These are phyloP conservation scores for Hemibagrus guttatus DNA, from an alignment of 2,797 vertebrate genomes.

Conservation along the genomic window DNA sequence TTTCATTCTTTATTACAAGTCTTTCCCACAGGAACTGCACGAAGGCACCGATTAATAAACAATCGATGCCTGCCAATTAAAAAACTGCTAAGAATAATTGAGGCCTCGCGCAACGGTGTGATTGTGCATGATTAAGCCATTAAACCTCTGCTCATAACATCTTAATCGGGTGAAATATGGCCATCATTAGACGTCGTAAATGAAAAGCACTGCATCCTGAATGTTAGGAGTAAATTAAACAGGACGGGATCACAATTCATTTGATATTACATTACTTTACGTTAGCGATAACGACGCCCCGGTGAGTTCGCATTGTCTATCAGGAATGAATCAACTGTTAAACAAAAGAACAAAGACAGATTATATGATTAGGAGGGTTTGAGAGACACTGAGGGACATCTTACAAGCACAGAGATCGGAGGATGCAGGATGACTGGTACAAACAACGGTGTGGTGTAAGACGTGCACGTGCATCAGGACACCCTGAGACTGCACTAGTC, in stretches of 20 bases:
- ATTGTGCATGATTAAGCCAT: slow-evolving; percentile 72
- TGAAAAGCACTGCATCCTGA: slow-evolving; percentile 48
- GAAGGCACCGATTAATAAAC: slow-evolving; percentile 71
- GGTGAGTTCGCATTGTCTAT: slow-evolving; percentile 29
- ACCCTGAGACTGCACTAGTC: slow-evolving; percentile 41
- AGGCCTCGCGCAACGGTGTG: slow-evolving; percentile 70
- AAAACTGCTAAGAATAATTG: slow-evolving; percentile 71
- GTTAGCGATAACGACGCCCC: slow-evolving; percentile 42
- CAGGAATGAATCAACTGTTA: slow-evolving; percentile 42
- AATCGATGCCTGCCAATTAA: slow-evolving; percentile 73
- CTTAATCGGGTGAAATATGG: slow-evolving; percentile 64
- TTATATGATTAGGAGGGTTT: slow-evolving; percentile 13
- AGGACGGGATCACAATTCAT: slow-evolving; percentile 41
- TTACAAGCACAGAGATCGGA: slow-evolving; percentile 35
- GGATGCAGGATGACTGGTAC: not conserved
- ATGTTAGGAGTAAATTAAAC: slow-evolving; percentile 45
- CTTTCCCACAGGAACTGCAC: slow-evolving; percentile 70
- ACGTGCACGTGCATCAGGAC: slow-evolving; percentile 37
- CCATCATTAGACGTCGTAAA: slow-evolving; percentile 54
- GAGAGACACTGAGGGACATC: slow-evolving; percentile 17
- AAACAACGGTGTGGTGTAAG: slow-evolving; percentile 6
- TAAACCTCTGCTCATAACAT: slow-evolving; percentile 65
- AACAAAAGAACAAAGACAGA: slow-evolving; percentile 48
- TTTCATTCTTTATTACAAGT: slow-evolving; percentile 75
- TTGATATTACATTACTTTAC: slow-evolving; percentile 41